A percentile compares a stretch with the other conserved stretches of the same genome.
Evolutionary conservation across 2,888 invertebrate genomes (phyloP).

Genomic region (Platerodrilus igneus): DNA sequence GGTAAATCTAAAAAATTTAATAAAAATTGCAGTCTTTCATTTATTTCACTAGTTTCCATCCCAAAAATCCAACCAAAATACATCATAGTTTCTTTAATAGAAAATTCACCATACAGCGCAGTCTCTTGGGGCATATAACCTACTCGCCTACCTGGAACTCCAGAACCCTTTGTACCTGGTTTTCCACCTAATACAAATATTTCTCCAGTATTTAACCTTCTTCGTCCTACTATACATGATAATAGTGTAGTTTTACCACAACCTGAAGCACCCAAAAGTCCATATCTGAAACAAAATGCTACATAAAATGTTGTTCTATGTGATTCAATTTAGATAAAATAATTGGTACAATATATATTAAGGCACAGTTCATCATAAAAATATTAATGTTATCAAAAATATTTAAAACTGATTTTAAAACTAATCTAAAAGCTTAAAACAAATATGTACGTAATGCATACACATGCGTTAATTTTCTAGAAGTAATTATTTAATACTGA

Average conservation of each 20-base stretch:
- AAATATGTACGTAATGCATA: too few species aligned
- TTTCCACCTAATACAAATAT: constrained; percentile 85
- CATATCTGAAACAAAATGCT: constrained; percentile 69
- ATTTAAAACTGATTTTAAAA: too few species aligned
- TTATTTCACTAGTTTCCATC: constrained; percentile 79
- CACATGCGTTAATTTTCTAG: too few species aligned
- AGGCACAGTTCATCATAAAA: too few species aligned
- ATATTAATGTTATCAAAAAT: too few species aligned
- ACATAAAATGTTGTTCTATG: too few species aligned
- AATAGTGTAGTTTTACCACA: constrained; percentile 96
- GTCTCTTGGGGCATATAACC: constrained; percentile 97
- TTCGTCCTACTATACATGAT: constrained; percentile 84
- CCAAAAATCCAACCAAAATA: constrained; percentile 96
- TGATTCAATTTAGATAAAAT: too few species aligned
- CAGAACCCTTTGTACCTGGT: constrained; percentile 81
- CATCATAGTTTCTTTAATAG: constrained; percentile 91
- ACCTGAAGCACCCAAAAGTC: constrained; percentile 88
- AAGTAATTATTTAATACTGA: too few species aligned
- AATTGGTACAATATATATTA: too few species aligned
- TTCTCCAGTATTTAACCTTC: constrained; percentile 78
- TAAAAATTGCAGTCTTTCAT: constrained; percentile 76
- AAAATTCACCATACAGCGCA: constrained; percentile 86
- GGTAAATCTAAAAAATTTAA: constrained; percentile 88
- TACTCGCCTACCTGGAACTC: constrained; percentile 86
- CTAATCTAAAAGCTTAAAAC: too few species aligned